Evolutionary conservation across 2,797 vertebrate species (phyloP), one percentile per base, ranked within the genome.

Genomic region (Karalla daura): DNA sequence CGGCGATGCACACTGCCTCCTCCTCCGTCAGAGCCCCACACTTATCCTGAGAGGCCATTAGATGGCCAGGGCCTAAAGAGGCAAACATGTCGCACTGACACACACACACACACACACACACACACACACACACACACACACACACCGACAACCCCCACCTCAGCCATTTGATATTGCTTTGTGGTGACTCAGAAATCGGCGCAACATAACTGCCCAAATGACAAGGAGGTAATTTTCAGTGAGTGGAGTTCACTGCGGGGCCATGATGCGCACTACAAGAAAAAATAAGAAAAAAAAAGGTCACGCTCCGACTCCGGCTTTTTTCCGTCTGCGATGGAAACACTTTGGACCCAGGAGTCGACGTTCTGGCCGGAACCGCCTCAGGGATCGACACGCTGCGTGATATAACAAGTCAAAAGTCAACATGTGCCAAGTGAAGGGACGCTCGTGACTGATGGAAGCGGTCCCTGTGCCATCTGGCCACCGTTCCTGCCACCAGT

Each of bases 351-450:
- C 1, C n/a, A n/a, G 17, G 17, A 37, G 14, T 49, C n/a, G n/a
- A 6, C 1, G 13, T 18, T 58, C 0, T 1, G 44, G 51, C 60
- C 70, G 40, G 39, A 64, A 11, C 47, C 4, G 5, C 37, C 15
- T 64, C 55, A 18, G 44, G 63, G 37, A 70, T 30, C 3, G 9
- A 61, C 83, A 74, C 39, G 43, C 60, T 62, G 63, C 53, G 52
- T 82, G 75, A 82, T 77, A 55, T 50, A 76, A 75, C 63, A 28
- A 51, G 79, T 70, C 67, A 80, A 80, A 77, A 53, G 78, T 81
- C 56, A 70, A 30, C 60, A 77, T 15, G 10, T 5, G 13, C 66
- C 67, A 64, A 59, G 73, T 25, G 56, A 83, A 51, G 53, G 58
- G 67, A 70, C 67, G 28, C 41, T 78, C 30, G 37, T 36, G 62